phyloP scores from a whole-genome alignment of 2,888 invertebrate genomes.

The Melinopterus prodromus region DNA sequence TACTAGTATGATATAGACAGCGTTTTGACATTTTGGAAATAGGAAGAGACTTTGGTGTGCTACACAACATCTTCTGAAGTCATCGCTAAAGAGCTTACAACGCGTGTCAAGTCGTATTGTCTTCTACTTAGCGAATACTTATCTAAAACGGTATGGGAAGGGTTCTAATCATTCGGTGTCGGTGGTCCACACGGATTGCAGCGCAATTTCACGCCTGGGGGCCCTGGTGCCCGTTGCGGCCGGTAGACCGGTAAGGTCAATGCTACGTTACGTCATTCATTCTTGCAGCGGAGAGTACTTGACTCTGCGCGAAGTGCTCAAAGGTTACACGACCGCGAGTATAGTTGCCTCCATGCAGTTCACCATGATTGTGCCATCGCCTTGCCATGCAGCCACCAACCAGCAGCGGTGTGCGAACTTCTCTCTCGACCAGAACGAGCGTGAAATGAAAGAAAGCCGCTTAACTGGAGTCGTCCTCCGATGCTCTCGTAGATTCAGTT shows the following conservation, averaged over 20 bases:
- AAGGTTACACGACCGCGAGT: neutral
- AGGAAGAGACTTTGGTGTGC: too few species aligned
- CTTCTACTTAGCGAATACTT: neutral
- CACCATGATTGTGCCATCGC: neutral
- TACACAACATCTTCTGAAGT: too few species aligned
- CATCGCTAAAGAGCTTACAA: too few species aligned
- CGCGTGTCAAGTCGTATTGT: neutral
- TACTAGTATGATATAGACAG: too few species aligned
- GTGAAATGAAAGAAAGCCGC: too few species aligned
- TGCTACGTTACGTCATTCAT: constrained; percentile 33
- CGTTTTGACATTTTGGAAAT: too few species aligned
- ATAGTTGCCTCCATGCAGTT: neutral
- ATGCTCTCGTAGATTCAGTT: too few species aligned
- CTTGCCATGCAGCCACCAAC: too few species aligned
- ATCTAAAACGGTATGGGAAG: neutral
- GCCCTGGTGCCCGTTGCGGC: constrained; percentile 23
- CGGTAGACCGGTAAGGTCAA: constrained; percentile 33
- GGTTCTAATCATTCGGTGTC: neutral
- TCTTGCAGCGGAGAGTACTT: constrained; percentile 26
- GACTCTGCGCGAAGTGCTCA: neutral
- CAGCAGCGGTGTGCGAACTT: too few species aligned
- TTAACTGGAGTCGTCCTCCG: too few species aligned
- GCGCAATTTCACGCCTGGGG: constrained; percentile 32
- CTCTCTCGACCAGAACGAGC: too few species aligned
- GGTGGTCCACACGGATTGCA: constrained; percentile 28